Percentiles rank a stretch among this genome's conserved stretches.
Conservation (phyloP, 2,888 invertebrate genomes). For the Drosophila rubida region DNA sequence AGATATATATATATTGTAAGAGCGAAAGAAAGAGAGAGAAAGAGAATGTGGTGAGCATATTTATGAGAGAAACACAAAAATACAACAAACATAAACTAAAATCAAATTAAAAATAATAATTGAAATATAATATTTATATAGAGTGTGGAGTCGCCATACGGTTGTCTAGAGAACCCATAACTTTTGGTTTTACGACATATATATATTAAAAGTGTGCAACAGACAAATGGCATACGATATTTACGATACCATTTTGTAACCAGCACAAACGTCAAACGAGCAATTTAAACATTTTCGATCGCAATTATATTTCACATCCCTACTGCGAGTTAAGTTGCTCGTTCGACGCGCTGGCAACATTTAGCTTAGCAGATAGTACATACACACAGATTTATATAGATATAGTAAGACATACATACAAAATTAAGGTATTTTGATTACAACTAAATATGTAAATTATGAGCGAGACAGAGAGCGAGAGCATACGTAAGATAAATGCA, state of each 20-base stretch:
- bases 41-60: conserved; percentile 47
- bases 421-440: conserved; percentile 13
- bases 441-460: conserved; percentile 20
- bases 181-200: conserved; percentile 38
- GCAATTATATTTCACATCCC: background rate
- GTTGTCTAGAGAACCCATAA: background rate
- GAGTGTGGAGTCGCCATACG: background rate
- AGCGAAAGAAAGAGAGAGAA: conserved; percentile 39
- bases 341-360: background rate
- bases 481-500: conserved; percentile 5
- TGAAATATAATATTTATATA: conserved; percentile 9
- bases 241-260: background rate
- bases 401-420: conserved; percentile 6
- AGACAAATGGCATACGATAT: conserved; percentile 25
- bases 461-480: background rate
- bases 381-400: conserved; percentile 18
- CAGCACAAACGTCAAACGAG: conserved; percentile 9
- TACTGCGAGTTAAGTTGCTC: background rate
- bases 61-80: conserved; percentile 37
- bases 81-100: conserved; percentile 17
- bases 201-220: conserved; percentile 42
- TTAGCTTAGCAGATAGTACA: conserved; percentile 22
- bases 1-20: conserved; percentile 25
- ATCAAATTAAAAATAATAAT: conserved; percentile 19
- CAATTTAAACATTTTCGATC: background rate